Evolutionary conservation across 1,140 invertebrate genomes (phyloP).

Genomic region (Phymastichus coffea): DNA sequence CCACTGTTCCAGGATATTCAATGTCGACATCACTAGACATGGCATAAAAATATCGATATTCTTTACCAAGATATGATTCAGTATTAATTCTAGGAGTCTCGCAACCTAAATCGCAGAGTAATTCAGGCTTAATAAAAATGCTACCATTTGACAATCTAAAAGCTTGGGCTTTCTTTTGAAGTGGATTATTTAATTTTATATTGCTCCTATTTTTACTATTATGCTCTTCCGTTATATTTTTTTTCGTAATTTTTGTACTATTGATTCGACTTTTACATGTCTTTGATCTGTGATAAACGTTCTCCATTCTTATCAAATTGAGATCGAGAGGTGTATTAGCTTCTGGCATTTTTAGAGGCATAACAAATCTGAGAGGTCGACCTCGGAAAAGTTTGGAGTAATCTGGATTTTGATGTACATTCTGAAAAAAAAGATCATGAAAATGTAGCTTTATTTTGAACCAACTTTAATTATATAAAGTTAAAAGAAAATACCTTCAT

Average conservation of each 20-base stretch:
- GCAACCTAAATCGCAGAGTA: conserved; percentile 74
- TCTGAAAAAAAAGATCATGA: conserved; percentile 49
- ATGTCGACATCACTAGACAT: conserved; percentile 84
- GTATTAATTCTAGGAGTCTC: conserved; percentile 84
- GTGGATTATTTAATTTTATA: conserved; percentile 25
- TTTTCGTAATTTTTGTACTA: neutral
- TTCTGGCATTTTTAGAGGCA: conserved; percentile 58
- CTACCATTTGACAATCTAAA: conserved; percentile 52
- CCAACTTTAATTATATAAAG: neutral
- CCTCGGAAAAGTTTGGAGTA: conserved; percentile 79
- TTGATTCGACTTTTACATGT: conserved; percentile 14
- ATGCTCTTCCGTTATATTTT: neutral
- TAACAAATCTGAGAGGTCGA: conserved; percentile 70
- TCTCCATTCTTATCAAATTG: conserved; percentile 56
- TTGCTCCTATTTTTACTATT: neutral
- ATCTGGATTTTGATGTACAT: conserved; percentile 75
- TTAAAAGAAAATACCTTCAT: conserved; percentile 63
- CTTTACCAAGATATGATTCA: conserved; percentile 64
- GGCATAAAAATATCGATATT: conserved; percentile 85
- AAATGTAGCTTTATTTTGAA: neutral
- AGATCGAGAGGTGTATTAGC: conserved; percentile 31
- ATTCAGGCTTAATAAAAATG: conserved; percentile 64
- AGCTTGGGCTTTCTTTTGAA: conserved; percentile 56
- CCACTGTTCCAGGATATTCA: conserved; percentile 77
- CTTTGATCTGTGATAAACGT: conserved; percentile 34